Percentiles rank a stretch among this genome's conserved stretches.
Evolutionary conservation across 1,140 invertebrate genomes (phyloP).

Genomic region (Dolichoris vasculosae): DNA sequence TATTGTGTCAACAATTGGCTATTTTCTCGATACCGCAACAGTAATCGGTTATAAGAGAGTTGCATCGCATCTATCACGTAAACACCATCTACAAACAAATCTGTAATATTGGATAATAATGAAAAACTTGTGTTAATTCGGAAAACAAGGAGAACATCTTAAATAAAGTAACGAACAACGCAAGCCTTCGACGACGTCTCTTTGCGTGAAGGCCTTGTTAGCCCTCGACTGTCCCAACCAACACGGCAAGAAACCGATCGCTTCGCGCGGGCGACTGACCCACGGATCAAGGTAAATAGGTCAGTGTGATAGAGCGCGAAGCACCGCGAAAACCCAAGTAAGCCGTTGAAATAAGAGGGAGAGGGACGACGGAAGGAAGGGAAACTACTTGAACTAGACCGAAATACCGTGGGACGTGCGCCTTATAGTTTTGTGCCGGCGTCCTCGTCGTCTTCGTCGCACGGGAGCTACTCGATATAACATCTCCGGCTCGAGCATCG

Average conservation of each 20-base stretch:
- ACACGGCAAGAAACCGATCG: neutral
- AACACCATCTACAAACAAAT: no score
- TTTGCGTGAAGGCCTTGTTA: neutral
- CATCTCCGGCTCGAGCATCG: neutral
- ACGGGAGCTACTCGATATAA: neutral
- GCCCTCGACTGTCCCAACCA: neutral
- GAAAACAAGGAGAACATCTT: no score
- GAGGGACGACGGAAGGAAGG: neutral
- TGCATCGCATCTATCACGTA: no score
- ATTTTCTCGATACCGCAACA: no score
- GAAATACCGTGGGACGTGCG: neutral
- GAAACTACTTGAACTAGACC: constrained; percentile 47
- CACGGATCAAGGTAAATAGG: constrained; percentile 32
- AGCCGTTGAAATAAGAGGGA: no score
- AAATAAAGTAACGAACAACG: neutral
- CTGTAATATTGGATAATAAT: no score
- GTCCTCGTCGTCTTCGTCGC: no score
- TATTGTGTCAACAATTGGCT: no score
- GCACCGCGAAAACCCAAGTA: no score
- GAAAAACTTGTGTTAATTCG: no score
- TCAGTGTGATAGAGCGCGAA: constrained; percentile 22
- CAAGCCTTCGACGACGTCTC: neutral
- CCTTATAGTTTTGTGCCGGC: no score
- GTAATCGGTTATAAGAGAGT: no score
- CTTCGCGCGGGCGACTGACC: neutral